These are phyloP conservation scores for Gymnosoma rotundatum DNA, from an alignment of 2,888 invertebrate genomes.

Conservation along the genomic window DNA sequence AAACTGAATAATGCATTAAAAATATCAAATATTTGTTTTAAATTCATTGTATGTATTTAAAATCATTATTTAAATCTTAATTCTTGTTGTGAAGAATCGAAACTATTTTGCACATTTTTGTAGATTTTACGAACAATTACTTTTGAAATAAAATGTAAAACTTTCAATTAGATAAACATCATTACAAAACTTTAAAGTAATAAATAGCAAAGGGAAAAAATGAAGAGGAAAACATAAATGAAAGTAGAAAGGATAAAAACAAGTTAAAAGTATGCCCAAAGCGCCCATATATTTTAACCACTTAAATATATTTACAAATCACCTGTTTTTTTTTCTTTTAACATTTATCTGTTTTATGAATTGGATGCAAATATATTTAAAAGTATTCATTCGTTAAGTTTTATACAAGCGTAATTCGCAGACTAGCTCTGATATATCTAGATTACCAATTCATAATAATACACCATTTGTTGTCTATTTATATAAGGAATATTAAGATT, in stretches of 20 bases:
- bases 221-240: slow-evolving; percentile 15
- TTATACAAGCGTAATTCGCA: too few species aligned
- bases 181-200: slow-evolving; percentile 51
- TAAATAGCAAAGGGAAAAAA: not conserved
- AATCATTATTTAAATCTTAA: too few species aligned
- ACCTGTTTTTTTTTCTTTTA: slow-evolving; percentile 34
- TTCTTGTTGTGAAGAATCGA: not conserved
- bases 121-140: slow-evolving; percentile 47
- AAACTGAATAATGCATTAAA: slow-evolving; percentile 38
- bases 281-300: slow-evolving; percentile 66
- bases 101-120: not conserved
- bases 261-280: slow-evolving; percentile 60
- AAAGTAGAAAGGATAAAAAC: slow-evolving; percentile 48
- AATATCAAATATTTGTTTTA: not conserved
- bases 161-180: slow-evolving; percentile 68
- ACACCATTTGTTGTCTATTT: too few species aligned
- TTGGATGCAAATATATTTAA: not conserved
- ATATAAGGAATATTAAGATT: too few species aligned
- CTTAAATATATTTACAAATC: slow-evolving; percentile 62
- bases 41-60: too few species aligned
- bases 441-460: too few species aligned
- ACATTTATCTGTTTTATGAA: slow-evolving; percentile 14
- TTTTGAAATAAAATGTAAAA: slow-evolving; percentile 62
- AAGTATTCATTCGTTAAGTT: slow-evolving; percentile 4
- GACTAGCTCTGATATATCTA: too few species aligned